Percentiles rank a stretch among this genome's conserved stretches.
Conservation (phyloP, 2,797 vertebrate species). For the Eulemur rubriventer region DNA sequence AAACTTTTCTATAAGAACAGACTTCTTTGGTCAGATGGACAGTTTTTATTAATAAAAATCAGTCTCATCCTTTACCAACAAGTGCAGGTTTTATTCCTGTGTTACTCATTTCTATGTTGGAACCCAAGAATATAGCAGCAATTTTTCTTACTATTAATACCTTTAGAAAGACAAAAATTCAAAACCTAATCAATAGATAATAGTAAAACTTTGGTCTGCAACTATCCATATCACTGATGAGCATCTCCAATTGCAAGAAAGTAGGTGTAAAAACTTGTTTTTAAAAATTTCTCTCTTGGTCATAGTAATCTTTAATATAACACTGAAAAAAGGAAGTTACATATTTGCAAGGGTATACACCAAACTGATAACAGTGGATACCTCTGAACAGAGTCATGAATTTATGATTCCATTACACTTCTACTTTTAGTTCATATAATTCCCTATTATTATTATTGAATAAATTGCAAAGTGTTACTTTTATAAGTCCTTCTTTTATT, state of each 20-base stretch:
- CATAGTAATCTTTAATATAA: background rate
- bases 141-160: background rate
- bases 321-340: background rate
- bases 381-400: background rate
- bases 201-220: background rate
- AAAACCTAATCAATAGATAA: background rate
- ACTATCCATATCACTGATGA: background rate
- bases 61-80: background rate
- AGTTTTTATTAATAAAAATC: background rate
- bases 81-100: background rate
- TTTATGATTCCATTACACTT: background rate
- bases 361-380: background rate
- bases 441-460: background rate
- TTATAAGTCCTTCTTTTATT: background rate
- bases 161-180: background rate
- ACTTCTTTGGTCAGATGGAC: background rate
- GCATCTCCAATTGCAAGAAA: background rate
- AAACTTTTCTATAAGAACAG: background rate
- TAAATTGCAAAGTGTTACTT: background rate
- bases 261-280: background rate
- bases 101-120: background rate
- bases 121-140: background rate
- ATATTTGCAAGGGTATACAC: background rate
- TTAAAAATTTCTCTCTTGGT: background rate
- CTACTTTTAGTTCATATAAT: background rate